A percentile compares a stretch with the other conserved stretches of the same genome.
Evolutionary conservation across 2,113 vertebrate genomes (phyloP).

Genomic region (Pelmatolapia mariae): DNA sequence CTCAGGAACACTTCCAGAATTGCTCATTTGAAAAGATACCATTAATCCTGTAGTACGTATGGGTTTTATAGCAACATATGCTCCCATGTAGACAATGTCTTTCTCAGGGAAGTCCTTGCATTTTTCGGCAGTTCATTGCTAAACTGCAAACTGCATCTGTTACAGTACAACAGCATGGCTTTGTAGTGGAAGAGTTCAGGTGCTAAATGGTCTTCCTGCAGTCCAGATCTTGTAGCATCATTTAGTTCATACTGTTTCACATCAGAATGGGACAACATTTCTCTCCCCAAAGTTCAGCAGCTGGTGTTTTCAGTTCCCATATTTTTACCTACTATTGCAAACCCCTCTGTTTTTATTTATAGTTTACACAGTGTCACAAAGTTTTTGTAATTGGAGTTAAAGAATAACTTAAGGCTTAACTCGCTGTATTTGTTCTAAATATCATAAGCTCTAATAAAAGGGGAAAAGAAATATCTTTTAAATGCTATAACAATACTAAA

Average conservation of each 20-base stretch:
- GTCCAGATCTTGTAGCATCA: background rate
- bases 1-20: too few relatives aligned
- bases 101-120: accelerated
- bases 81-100: background rate
- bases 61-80: background rate
- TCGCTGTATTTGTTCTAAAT: background rate
- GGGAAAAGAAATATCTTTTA: accelerated
- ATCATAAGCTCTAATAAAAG: background rate
- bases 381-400: background rate
- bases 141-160: background rate
- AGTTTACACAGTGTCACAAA: background rate
- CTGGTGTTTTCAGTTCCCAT: background rate
- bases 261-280: background rate
- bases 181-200: background rate
- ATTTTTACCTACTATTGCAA: background rate
- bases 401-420: background rate
- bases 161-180: background rate
- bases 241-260: background rate
- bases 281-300: background rate
- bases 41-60: background rate
- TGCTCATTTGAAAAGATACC: background rate
- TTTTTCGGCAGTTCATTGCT: background rate
- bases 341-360: background rate
- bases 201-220: background rate
- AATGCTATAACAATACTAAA: background rate